Evolutionary conservation across 1,140 invertebrate species (phyloP).

Genomic region (Tetragonula clypearis): DNA sequence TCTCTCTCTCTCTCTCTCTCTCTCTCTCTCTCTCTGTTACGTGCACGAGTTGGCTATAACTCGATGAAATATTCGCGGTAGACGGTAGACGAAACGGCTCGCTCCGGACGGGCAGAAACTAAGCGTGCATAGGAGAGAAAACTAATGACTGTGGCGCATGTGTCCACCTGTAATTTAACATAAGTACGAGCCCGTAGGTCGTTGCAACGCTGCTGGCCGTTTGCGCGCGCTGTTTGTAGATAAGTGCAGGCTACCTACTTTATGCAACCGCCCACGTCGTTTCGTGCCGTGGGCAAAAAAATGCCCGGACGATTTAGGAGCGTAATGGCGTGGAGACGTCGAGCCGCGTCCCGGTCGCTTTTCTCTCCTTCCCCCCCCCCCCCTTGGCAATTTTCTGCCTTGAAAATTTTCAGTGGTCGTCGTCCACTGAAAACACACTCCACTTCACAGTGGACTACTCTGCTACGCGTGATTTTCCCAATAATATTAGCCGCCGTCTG

Average conservation of each 20-base stretch:
- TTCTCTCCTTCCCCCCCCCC: rapidly evolving
- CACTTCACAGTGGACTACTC: no score
- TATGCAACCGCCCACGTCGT: constrained; percentile 52
- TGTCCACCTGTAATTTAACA: constrained; percentile 65
- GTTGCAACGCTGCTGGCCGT: constrained; percentile 18
- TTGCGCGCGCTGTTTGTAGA: constrained; percentile 34
- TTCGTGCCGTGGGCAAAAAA: constrained; percentile 40
- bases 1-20: no score
- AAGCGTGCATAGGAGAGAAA: constrained; percentile 49
- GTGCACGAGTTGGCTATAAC: constrained; percentile 28
- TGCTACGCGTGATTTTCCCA: constrained; percentile 18
- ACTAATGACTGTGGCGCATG: constrained; percentile 56
- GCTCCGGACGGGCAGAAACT: not conserved
- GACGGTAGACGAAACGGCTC: not conserved
- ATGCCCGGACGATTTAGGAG: constrained; percentile 32
- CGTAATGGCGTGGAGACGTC: not conserved
- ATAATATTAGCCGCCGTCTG: not conserved
- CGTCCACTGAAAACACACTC: not conserved
- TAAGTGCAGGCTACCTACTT: constrained; percentile 57
- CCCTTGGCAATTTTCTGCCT: not conserved
- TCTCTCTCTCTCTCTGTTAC: no score
- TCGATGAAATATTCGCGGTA: constrained; percentile 46
- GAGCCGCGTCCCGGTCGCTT: no score
- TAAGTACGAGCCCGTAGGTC: constrained; percentile 46
- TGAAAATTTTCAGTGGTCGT: constrained; percentile 17